Evolutionary conservation across 1,140 invertebrate genomes (phyloP), one percentile per base, ranked within the genome.

Genomic region (Maconellicoccus hirsutus): DNA sequence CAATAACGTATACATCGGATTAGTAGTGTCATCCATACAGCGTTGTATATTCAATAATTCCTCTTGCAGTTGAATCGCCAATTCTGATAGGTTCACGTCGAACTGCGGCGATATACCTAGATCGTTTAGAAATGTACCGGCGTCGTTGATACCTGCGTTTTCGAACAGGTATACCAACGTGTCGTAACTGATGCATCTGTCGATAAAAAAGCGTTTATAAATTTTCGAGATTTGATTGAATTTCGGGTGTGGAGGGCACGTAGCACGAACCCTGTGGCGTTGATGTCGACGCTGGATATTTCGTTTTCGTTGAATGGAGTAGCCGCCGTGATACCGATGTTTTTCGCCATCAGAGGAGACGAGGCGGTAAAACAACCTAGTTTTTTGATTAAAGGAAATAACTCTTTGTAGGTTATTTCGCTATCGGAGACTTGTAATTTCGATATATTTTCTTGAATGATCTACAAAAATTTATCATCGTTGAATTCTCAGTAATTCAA

Each of bases 11-110:
- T 66, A 66, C 10, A 59, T 25, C 12, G n/a, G 59, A 29, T 71
- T 38, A 14, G 72, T 25, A 70, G 42, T 71, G 38, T 78, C 78
- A 26, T 76, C 77, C 14, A 78, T 76, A n/a, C 82, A 80, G 70
- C 84, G 78, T 27, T 79, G 76, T 16, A 86, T 77, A 25, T 81
- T 82, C 73, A 84, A 82, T 12, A 90, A 75, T 78, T 92, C 89
- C 70, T 91, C 88, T 74, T 92, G 89, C 69, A 94, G 78, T 1
- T 86, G 84, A 71, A 81, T 82, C n/a, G 86, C 85, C 59, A 94
- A 79, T 70, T 92, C 89, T 0, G 78, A 76, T 0, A 91, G 77
- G 71, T 84, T 87, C 12, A 93, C 80, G 29, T 86, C 81, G 1
- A 84, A 78, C 21, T 81, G 80, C 4, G 63, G 59, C 14, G 71